Percentiles rank a stretch among this genome's conserved stretches.
These are phyloP conservation scores for Rynchops niger DNA, from an alignment of 2,113 vertebrate species.

Conservation along the genomic window DNA sequence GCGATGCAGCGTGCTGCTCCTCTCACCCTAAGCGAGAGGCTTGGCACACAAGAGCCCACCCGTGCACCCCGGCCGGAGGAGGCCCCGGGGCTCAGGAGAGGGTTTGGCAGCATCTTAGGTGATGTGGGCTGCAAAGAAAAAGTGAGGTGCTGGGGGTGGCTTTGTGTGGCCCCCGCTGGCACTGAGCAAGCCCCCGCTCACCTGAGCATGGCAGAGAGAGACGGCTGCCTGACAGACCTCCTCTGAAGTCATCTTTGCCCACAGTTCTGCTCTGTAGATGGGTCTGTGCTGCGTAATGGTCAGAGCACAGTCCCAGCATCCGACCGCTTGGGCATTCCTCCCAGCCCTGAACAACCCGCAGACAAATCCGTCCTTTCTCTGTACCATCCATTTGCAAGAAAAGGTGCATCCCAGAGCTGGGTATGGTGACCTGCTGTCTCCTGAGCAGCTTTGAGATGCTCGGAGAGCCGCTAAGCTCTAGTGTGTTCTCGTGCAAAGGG, in stretches of 20 bases:
- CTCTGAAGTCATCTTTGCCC: not conserved
- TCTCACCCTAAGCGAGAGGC: not conserved
- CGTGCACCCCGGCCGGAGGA: accelerated
- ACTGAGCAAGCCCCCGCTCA: not conserved
- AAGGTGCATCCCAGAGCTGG: not conserved
- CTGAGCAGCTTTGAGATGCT: not conserved
- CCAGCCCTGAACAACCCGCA: not conserved
- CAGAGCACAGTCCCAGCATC: not conserved
- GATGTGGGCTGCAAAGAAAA: not conserved
- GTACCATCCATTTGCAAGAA: not conserved
- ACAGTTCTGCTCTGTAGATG: accelerated
- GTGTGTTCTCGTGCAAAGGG: accelerated
- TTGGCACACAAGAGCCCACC: accelerated
- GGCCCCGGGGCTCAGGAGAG: not conserved
- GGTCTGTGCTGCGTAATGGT: not conserved
- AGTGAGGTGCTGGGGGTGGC: not conserved
- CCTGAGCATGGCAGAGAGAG: not conserved
- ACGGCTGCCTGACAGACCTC: not conserved
- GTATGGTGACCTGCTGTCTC: accelerated
- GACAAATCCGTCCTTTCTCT: not conserved
- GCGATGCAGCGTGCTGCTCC: not conserved
- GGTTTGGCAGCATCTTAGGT: not conserved
- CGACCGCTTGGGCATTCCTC: accelerated
- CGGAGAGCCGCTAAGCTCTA: accelerated
- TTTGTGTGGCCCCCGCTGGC: accelerated